A percentile compares a stretch with the other conserved stretches of the same genome.
Conservation (phyloP, 1,140 invertebrate genomes). For the Ceratina australensis region DNA sequence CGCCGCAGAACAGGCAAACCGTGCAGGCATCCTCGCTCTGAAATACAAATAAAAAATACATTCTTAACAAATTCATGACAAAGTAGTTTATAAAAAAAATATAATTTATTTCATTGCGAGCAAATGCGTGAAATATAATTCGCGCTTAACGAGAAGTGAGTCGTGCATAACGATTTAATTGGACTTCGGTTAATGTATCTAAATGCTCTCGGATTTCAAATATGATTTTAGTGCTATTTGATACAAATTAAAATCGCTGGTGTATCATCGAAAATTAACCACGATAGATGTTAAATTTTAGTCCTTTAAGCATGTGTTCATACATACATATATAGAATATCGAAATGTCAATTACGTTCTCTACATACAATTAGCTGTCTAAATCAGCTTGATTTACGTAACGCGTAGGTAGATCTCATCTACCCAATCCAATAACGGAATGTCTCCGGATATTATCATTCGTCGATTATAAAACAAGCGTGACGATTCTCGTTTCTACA, state of each 20-base stretch:
- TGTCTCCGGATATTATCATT: neutral
- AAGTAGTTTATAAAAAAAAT: neutral
- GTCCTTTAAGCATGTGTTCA: too few species aligned
- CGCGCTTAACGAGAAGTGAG: neutral
- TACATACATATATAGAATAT: too few species aligned
- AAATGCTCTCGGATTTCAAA: too few species aligned
- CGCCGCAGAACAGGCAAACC: conserved; percentile 91
- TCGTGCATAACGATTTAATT: too few species aligned
- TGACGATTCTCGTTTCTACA: conserved; percentile 9
- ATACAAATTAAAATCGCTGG: too few species aligned
- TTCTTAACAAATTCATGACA: neutral
- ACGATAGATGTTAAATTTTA: too few species aligned
- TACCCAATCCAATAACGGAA: neutral
- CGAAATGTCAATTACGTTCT: neutral
- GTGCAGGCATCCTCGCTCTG: conserved; percentile 88
- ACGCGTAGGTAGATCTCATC: neutral
- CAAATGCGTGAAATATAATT: neutral
- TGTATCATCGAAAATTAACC: too few species aligned
- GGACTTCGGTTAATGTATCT: too few species aligned
- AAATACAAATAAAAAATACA: conserved; percentile 61
- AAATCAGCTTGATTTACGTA: neutral
- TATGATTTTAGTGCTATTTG: too few species aligned
- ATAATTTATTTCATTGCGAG: neutral
- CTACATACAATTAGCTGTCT: neutral
- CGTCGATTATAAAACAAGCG: conserved; percentile 7